Base-by-base conservation (phyloP, 2,888 invertebrate species). In the Prosopocoilus inquinatus region DNA sequence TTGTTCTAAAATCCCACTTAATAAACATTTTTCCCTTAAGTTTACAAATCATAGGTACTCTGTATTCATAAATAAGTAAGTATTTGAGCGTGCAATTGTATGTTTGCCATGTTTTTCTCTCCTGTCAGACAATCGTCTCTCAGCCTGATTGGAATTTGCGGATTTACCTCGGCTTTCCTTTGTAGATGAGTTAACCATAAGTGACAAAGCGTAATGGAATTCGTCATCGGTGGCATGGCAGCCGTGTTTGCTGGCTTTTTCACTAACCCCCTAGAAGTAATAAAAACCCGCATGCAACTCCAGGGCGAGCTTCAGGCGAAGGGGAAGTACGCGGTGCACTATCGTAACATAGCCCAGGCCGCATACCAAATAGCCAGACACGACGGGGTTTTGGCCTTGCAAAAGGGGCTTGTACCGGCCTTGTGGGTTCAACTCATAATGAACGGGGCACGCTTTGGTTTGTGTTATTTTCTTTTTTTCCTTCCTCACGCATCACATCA, bases 231-330 rank as follows among this genome's bases (percentile, higher is more conserved):
- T 13, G 86, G 79, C 9, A 58, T 76, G 35, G 80, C 82, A 16
- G 84, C 84, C 1, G 79, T 82, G 62, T 79, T 81, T 41, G 85
- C 86, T 57, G 89, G 91, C 7, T 81, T 90, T 69, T 89, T 94
- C 70, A 91, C 92, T 59, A 95, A 95, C 76, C 95, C 94, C 0
- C 82, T 94, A 64, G 94, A 95, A 72, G 94, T 95, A 5, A 77
- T 94, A 34, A 95, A 95, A 80, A 94, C 90, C 11, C 83, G 94
- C 0, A 86, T 94, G 81, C 94, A 95, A 73, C 80, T 95, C 11
- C 94, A 95, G 78, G 72, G 72, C 3, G 72, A 72, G 60, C 60
- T 77, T 38, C 62, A 67, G 61, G 85, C 88, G 0, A 83, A 82
- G 58, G 90, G 91, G 0, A 78, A 82, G 54, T 83, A 83, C 65